Base-by-base conservation (phyloP, 2,797 vertebrate species). In the Triplophysa bombifrons region DNA sequence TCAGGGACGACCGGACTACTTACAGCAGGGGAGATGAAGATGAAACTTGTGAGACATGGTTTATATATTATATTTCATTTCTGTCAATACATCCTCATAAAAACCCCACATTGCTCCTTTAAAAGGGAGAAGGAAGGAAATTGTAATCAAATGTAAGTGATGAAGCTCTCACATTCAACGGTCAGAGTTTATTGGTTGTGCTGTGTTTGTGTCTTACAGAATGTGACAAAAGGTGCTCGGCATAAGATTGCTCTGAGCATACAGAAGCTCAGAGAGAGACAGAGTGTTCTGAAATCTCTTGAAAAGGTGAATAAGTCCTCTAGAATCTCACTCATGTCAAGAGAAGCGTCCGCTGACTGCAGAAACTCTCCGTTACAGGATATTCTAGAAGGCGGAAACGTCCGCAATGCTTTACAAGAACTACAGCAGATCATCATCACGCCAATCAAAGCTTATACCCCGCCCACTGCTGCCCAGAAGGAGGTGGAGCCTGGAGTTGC, bases 171-270 rank as follows among this genome's bases (percentile, higher is more conserved):
- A 46, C 12, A 6, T 14, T 46, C 13, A 6, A 7, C 4, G 1
- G 16, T 19, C 41, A 16, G 66, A 30, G 77, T 71, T 87, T 71
- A 68, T 67, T 82, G 61, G 61, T 48, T 79, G 0, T 84, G 11
- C 48, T 82, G 0, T 84, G 13, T 84, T 22, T 75, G 55, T 85
- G 68, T 87, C 60, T 60, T 72, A 41, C 85, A 98, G 97, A 98
- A 98, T 10, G 97, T 98, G 84, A 98, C 97, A 76, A 98, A 98
- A 93, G 97, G 97, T 51, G 97, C 97, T 1, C 92, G 97, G 73
- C 97, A 98, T 86, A 98, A 98, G 91, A 98, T 98, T 75, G 97
- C 96, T 64, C 88, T 98, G 88, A 98, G 97, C 89, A 97, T 98
- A 87, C 96, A 98, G 93, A 98, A 98, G 87, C 92, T 98, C 53